Base-by-base conservation (phyloP, 2,113 vertebrate species). In the Pithys albifrons region DNA sequence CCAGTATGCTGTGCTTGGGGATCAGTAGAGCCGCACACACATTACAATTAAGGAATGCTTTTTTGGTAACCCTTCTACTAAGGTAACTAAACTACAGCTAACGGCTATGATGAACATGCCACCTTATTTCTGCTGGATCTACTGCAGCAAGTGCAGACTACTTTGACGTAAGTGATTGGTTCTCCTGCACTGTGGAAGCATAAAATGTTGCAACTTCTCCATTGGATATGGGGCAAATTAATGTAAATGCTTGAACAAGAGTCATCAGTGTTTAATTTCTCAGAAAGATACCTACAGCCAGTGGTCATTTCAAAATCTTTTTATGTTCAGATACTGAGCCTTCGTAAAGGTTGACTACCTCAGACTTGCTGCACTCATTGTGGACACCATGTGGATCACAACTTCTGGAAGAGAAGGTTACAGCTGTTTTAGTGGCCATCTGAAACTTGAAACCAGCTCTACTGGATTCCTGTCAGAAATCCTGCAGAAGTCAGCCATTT, bases 1-100 rank as follows among this genome's bases (percentile, higher is more conserved):
- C 99, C 99, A 99, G 98, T 99, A 99, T 83, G 98, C 99, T 97
- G 98, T 99, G 97, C 98, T 99, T 96, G 99, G 98, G 97, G 98
- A 99, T 97, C 99, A 99, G 97, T 99, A 99, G 97, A 97, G 92
- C 97, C 89, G 95, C 96, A 97, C 82, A 96, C 97, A 96, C 96
- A 97, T 85, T 97, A 92, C 97, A 96, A 95, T 98, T 98, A 97
- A 98, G 95, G 97, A 98, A 87, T 91, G 96, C 97, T 97, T 97
- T 93, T 97, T 97, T 98, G 97, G 97, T 98, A 98, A 96, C 97
- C 86, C 97, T 96, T 96, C 98, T 96, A 95, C 96, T 96, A 97
- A 98, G 98, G 98, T 98, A 98, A 98, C 97, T 98, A 97, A 98
- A 97, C 97, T 97, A 97, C 98, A 98, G 97, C 98, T 98, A 96